Evolutionary conservation across 2,888 invertebrate genomes (phyloP).

Genomic region (Brachypalpus laphriformis): DNA sequence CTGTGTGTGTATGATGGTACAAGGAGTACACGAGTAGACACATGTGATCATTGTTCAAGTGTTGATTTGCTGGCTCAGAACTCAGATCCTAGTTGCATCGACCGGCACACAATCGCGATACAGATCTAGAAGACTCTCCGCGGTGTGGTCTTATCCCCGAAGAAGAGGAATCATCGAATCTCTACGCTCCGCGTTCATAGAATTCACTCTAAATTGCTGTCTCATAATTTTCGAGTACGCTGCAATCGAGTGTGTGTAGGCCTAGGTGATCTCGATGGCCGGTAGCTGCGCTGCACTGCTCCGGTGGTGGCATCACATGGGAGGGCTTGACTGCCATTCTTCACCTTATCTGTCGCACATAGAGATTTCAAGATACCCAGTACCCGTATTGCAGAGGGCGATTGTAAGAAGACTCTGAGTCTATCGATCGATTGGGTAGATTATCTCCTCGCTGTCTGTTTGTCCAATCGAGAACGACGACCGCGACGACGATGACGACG

Average conservation of each 20-base stretch:
- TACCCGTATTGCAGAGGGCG: slow-evolving; percentile 14
- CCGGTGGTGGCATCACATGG: slow-evolving; percentile 58
- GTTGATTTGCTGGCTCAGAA: slow-evolving; percentile 72
- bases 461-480: slow-evolving; percentile 63
- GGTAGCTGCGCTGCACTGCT: slow-evolving; percentile 13
- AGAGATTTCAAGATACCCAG: slow-evolving; percentile 67
- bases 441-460: slow-evolving; percentile 68
- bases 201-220: slow-evolving; percentile 64
- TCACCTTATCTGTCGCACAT: slow-evolving; percentile 62
- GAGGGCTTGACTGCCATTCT: slow-evolving; percentile 60
- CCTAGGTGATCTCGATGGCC: slow-evolving; percentile 56
- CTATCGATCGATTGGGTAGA: slow-evolving; percentile 67
- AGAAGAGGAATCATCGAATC: slow-evolving; percentile 52
- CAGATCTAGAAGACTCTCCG: slow-evolving; percentile 48
- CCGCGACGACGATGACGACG: slow-evolving; percentile 32
- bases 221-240: slow-evolving; percentile 64
- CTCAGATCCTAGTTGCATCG: slow-evolving; percentile 32
- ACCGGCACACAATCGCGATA: slow-evolving; percentile 46
- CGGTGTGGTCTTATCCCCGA: slow-evolving; percentile 26
- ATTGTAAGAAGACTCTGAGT: slow-evolving; percentile 19
- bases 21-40: slow-evolving; percentile 53
- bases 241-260: slow-evolving; percentile 56
- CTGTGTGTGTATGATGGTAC: slow-evolving; percentile 20
- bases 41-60: slow-evolving; percentile 70
- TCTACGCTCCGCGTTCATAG: slow-evolving; percentile 54